A percentile compares a stretch with the other conserved stretches of the same genome.
Evolutionary conservation across 1,140 invertebrate genomes (phyloP).

Genomic region (Ptiloglossa arizonensis): DNA sequence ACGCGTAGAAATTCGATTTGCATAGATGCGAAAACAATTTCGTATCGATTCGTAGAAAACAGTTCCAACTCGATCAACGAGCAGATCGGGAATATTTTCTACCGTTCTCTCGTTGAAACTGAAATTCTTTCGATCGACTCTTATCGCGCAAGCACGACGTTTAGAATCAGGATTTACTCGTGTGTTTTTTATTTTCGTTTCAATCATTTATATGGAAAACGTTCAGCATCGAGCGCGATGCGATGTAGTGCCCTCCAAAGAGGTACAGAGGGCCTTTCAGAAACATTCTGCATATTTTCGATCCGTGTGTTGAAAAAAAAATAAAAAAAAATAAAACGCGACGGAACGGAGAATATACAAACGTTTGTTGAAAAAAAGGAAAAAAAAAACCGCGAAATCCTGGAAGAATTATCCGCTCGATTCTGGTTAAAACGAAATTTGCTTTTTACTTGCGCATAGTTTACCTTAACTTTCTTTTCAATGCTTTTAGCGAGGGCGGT

Average conservation of each 20-base stretch:
- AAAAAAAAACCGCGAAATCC: no score
- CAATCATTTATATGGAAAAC: slow-evolving; percentile 26
- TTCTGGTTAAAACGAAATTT: not conserved
- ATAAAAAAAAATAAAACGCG: no score
- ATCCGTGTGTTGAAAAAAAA: not conserved
- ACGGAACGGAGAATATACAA: not conserved
- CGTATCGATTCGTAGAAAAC: no score
- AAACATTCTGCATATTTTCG: slow-evolving; percentile 35
- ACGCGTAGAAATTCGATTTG: no score
- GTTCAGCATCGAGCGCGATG: slow-evolving; percentile 18
- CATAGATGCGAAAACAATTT: no score
- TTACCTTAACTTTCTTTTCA: not conserved
- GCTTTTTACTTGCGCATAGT: not conserved
- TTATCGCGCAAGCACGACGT: no score
- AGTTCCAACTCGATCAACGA: no score
- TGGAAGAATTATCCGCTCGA: not conserved
- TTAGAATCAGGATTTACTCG: not conserved
- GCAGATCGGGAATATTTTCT: no score
- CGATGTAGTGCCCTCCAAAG: slow-evolving; percentile 12
- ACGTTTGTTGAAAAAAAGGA: not conserved
- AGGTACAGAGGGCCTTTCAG: slow-evolving; percentile 22
- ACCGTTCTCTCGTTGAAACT: not conserved
- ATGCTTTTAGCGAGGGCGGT: not conserved
- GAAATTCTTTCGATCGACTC: not conserved
- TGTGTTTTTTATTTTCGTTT: slow-evolving; percentile 18